phyloP scores from a whole-genome alignment of 2,797 vertebrate species.

The Cirrhinus molitorella region DNA sequence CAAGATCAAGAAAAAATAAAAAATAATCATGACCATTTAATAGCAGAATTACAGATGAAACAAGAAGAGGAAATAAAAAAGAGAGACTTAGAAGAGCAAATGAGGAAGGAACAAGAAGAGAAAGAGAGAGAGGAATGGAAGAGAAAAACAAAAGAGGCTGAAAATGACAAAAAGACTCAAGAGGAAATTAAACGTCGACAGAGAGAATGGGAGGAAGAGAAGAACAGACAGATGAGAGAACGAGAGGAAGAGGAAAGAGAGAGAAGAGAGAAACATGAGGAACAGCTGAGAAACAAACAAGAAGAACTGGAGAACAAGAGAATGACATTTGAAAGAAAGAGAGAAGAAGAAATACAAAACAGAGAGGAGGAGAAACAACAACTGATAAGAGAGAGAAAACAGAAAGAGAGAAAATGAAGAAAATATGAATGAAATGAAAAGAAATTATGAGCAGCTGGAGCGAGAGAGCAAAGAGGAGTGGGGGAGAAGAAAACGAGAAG shows the following conservation, averaged over 20 bases:
- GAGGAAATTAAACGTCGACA: not conserved
- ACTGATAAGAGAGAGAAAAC: not conserved
- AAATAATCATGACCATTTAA: too few species aligned
- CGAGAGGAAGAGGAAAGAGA: not conserved
- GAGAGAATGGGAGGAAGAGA: conserved; percentile 19
- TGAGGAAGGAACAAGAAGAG: too few species aligned
- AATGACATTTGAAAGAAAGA: not conserved
- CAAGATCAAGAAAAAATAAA: too few species aligned
- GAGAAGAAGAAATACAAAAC: not conserved
- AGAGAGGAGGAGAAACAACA: not conserved
- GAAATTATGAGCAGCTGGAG: too few species aligned
- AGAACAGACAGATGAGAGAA: not conserved
- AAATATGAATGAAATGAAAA: not conserved
- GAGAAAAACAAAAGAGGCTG: too few species aligned
- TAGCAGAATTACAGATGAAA: too few species aligned
- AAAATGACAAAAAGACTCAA: not conserved
- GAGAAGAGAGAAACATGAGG: not conserved
- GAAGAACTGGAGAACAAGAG: not conserved
- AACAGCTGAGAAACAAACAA: not conserved
- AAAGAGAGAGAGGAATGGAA: too few species aligned
- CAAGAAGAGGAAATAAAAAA: too few species aligned
- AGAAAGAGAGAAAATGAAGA: not conserved
- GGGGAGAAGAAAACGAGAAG: too few species aligned
- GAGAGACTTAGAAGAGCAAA: too few species aligned
- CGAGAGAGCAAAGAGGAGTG: too few species aligned